phyloP scores from a whole-genome alignment of 2,888 invertebrate species.

The Spatulosminthurus flaviceps region DNA sequence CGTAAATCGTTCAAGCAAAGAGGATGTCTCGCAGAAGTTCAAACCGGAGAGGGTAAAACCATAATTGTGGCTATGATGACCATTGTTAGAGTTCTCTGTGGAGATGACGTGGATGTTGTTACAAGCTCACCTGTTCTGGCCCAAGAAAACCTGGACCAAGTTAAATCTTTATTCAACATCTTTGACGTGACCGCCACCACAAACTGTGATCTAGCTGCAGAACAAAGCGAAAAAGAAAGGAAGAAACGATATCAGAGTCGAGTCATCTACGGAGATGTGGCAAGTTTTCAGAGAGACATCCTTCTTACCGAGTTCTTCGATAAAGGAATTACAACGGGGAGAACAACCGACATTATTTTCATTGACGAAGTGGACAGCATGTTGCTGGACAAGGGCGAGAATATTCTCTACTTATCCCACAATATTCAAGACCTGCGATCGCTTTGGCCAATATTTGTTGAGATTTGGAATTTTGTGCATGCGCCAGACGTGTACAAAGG shows the following conservation, averaged over 20 bases:
- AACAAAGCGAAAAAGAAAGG: too few species aligned
- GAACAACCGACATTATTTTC: conserved; percentile 63
- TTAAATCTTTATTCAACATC: conserved; percentile 61
- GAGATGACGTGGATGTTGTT: conserved; percentile 64
- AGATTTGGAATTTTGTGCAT: conserved; percentile 63
- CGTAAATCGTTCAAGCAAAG: too few species aligned
- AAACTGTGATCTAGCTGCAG: conserved; percentile 53
- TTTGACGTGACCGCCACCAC: conserved; percentile 64
- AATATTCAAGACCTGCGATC: conserved; percentile 65
- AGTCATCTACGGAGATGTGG: conserved; percentile 65
- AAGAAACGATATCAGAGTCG: background rate
- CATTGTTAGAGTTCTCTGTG: conserved; percentile 64
- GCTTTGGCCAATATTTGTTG: conserved; percentile 65
- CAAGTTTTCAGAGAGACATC: conserved; percentile 65
- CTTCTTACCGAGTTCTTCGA: conserved; percentile 65
- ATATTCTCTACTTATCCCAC: conserved; percentile 66
- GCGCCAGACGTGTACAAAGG: background rate
- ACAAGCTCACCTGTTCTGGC: conserved; percentile 66
- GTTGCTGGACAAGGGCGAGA: conserved; percentile 67
- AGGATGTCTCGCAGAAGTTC: conserved; percentile 60
- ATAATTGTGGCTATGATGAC: conserved; percentile 65
- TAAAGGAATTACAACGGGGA: conserved; percentile 64
- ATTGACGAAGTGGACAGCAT: conserved; percentile 68
- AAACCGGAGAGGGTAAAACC: conserved; percentile 67
- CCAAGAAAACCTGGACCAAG: conserved; percentile 62